Base-by-base conservation (phyloP, 2,797 vertebrate species). In the Sebastes matsubarae region DNA sequence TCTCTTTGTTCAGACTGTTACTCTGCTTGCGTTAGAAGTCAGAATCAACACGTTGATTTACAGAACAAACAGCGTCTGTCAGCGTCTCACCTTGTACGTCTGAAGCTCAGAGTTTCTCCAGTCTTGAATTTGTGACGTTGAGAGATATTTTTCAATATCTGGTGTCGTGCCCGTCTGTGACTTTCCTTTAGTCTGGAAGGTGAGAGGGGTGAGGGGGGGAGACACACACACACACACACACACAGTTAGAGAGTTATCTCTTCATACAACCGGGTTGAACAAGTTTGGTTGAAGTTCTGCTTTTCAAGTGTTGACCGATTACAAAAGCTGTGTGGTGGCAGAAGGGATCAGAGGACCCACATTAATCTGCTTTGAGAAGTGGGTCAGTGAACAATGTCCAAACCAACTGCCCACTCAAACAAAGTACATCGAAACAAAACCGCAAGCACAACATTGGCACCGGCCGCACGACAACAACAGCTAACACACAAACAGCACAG, bases 121-220 rank as follows among this genome's bases (percentile, higher is more conserved):
- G 75, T 97, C 96, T 75, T 81, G 85, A 60, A 97, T 95, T 87
- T 95, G 95, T 64, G 93, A 3, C 0, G 90, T 81, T 36, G 95
- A 96, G 34, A 98, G 96, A 89, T 93, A 96, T 78, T 95, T 96
- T 88, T 97, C 96, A 77, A 97, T 91, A 60, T 97, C 96, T 10
- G 95, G 93, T n/a, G 87, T 86, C 18, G 94, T 94, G 87, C 95
- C 94, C 2, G 30, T 83, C 50, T 85, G 89, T 3, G 78, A 91
- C 92, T 97, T 98, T 81, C 95, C 96, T 96, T 97, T 98, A 83
- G 90, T 94, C 97, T 98, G 86, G 68, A 79, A 77, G 5, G 24
- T 38, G 25, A 73, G 65, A 20, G 20, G 2, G 46, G 70, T 75
- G 24, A 32, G 25, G 72, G 61, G 16, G 46, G 68, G 76, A 78